phyloP scores from a whole-genome alignment of 1,140 invertebrate genomes.

The Phocides pigmalion region DNA sequence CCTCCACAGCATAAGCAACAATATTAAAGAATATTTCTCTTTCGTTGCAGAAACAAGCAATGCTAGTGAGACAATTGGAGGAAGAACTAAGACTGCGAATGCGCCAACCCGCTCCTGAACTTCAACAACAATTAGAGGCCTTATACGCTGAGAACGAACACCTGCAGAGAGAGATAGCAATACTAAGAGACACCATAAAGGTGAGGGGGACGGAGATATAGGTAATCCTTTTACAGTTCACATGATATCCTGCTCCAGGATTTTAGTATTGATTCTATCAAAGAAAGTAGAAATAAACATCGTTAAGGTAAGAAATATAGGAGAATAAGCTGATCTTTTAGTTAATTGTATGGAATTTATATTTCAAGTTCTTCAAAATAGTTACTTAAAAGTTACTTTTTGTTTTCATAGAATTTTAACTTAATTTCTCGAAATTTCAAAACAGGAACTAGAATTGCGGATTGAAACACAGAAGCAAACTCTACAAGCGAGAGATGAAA shows the following conservation, averaged over 20 bases:
- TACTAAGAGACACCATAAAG: conserved; percentile 97
- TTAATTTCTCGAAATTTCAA: conserved; percentile 21
- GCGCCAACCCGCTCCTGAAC: conserved; percentile 93
- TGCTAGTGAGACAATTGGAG: conserved; percentile 96
- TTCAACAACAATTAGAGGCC: conserved; percentile 96
- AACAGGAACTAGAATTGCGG: conserved; percentile 95
- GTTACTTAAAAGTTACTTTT: background rate
- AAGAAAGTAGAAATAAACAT: background rate
- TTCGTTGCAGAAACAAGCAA: conserved; percentile 95
- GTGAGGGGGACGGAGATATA: conserved; percentile 73
- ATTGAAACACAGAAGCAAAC: conserved; percentile 99
- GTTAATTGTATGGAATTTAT: background rate
- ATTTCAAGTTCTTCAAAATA: background rate
- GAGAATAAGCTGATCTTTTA: background rate
- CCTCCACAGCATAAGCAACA: no score
- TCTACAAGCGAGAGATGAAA: conserved; percentile 96
- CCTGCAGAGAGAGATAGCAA: conserved; percentile 96
- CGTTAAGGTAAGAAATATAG: background rate
- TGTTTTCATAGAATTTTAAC: conserved; percentile 2
- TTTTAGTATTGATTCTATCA: background rate
- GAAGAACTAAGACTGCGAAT: conserved; percentile 94
- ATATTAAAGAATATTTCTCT: background rate
- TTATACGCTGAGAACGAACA: conserved; percentile 97
- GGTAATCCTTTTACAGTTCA: background rate
- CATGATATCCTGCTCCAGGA: background rate